Evolutionary conservation across 2,113 vertebrate genomes (phyloP), one percentile per base, ranked within the genome.

Genomic region (Stercorarius parasiticus): DNA sequence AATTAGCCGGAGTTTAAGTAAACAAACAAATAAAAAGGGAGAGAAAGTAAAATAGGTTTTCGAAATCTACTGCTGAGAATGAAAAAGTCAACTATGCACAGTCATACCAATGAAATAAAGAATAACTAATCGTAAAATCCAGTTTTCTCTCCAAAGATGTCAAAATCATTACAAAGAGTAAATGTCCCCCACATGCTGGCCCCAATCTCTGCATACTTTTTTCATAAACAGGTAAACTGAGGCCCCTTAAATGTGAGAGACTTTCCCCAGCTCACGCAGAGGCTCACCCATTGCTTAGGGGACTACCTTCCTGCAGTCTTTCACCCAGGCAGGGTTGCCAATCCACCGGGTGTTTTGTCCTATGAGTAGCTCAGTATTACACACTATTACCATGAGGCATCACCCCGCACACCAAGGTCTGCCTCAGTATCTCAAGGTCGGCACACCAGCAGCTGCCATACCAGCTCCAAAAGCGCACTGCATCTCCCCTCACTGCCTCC

Each of bases 31-130:
- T 50, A 81, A 95, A 82, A 82, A 20, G 13, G 58, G 49, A 80
- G 58, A 71, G 47, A 78, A 94, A 83, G 29, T 91, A 89, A 93
- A 84, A 74, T 34, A 64, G 20, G n/a, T 83, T 94, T 94, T 85
- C 62, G 86, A 96, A 95, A 93, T 85, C 59, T 50, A 80, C 45
- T 52, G 67, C 84, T 4, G 4, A 74, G 78, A 77, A 90, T n/a
- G 50, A 83, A 80, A 90, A 74, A 88, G 64, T 91, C 78, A 90
- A 55, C 74, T 73, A 36, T 47, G 42, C 82, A 81, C 15, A 73
- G 55, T 59, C 72, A 61, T 42, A 80, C 22, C 64, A 55, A 62
- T 23, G 13, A 77, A 95, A 80, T 66, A 86, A 86, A 80, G 74
- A 88, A 58, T 49, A 89, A 61, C n/a, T 64, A 18, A 83, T 49